Base-by-base conservation (phyloP, 1,140 invertebrate species). In the Colletes latitarsis region DNA sequence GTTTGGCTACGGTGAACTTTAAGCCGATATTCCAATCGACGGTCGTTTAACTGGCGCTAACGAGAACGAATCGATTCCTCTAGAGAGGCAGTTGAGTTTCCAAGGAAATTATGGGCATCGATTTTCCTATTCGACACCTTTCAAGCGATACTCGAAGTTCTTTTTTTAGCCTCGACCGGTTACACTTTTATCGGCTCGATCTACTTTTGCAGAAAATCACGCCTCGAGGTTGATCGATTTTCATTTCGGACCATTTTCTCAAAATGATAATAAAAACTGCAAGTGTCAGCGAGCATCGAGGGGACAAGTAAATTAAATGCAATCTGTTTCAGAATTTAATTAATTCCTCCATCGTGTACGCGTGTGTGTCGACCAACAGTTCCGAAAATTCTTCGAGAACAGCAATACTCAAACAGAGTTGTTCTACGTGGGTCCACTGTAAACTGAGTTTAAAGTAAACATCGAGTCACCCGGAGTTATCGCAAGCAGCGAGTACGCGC, bases 51-150 rank as follows among this genome's bases (percentile, higher is more conserved):
- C 82, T 17, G 62, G 19, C 39, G 69, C 78, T 86, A 86, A 86
- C 74, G 83, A 86, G 83, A 68, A 77, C 66, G 66, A 86, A 85
- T 85, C 83, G 78, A 84, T 85, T 68, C 52, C 49, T n/a, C n/a
- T 17, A 46, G 60, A 41, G 19, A 46, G 43, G 12, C 30, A 52
- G 3, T 46, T 52, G 52, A 55, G 68, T 77, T 85, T 63, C 60
- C 60, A 67, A 60, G 49, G 60, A 72, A 83, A 57, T 72, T 81
- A 84, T 81, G 57, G 19, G 19, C 17, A 30, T 49, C 77, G 77
- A 73, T 73, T 46, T 57, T 9, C 41, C 52, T 57, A 55, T 8
- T 46, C 19, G 60, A 49, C 30, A 39, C 68, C 30, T 46, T 55
- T 30, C 15, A 53, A 63, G 6, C 46, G 58, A 53, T 39, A 49